phyloP scores from a whole-genome alignment of 2,113 vertebrate genomes.

The Crotophaga sulcirostris region DNA sequence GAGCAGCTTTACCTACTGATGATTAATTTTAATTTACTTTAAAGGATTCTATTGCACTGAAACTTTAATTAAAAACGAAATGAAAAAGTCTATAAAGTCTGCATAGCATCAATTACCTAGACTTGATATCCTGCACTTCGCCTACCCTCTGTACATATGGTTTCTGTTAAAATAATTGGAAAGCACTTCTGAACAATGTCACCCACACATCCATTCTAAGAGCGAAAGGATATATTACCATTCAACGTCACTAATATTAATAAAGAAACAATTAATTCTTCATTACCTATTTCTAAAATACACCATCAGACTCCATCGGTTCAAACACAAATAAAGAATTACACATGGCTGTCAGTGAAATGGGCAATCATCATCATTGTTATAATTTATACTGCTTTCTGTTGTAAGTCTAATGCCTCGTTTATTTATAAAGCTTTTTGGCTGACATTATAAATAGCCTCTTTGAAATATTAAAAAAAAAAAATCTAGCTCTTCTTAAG shows the following conservation, averaged over 20 bases:
- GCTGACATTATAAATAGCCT: slow-evolving; percentile 43
- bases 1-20: slow-evolving; percentile 50
- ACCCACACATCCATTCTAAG: slow-evolving; percentile 69
- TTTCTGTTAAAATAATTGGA: slow-evolving; percentile 72
- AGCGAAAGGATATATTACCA: slow-evolving; percentile 66
- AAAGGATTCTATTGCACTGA: slow-evolving; percentile 64
- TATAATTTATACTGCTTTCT: slow-evolving; percentile 44
- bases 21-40: slow-evolving; percentile 74
- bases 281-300: slow-evolving; percentile 66
- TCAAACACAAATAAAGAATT: slow-evolving; percentile 61
- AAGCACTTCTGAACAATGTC: slow-evolving; percentile 73
- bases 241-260: slow-evolving; percentile 73
- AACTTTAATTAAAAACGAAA: slow-evolving; percentile 70
- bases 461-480: slow-evolving; percentile 4
- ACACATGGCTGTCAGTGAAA: slow-evolving; percentile 49
- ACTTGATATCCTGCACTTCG: slow-evolving; percentile 23
- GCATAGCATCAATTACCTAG: slow-evolving; percentile 60
- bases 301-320: slow-evolving; percentile 5
- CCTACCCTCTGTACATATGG: slow-evolving; percentile 64
- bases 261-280: slow-evolving; percentile 68
- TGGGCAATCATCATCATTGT: slow-evolving; percentile 35
- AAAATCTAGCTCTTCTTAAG: neutral
- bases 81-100: slow-evolving; percentile 61
- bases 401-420: slow-evolving; percentile 33
- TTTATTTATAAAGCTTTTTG: slow-evolving; percentile 51